These are phyloP conservation scores for Trichonephila inaurata DNA, from an alignment of 1,140 invertebrate species.

Conservation along the genomic window DNA sequence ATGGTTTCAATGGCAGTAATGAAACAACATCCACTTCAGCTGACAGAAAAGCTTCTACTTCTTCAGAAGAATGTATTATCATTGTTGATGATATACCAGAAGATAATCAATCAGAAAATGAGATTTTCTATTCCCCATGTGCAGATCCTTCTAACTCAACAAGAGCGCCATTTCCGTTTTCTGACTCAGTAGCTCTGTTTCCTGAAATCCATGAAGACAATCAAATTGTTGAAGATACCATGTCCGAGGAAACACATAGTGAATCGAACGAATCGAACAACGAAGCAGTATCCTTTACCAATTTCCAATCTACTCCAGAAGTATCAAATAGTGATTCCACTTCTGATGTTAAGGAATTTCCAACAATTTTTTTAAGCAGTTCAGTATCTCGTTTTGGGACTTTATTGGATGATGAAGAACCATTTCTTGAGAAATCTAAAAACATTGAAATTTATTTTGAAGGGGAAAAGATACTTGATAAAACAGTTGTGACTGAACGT, in stretches of 20 bases:
- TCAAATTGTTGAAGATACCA: not conserved
- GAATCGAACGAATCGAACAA: too few species aligned
- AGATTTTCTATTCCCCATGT: slow-evolving; percentile 24
- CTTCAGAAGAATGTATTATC: not conserved
- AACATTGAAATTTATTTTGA: not conserved
- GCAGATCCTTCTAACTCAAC: not conserved
- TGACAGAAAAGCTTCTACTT: not conserved
- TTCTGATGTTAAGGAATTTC: not conserved
- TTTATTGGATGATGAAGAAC: not conserved
- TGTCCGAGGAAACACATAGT: not conserved
- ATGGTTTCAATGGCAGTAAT: not conserved
- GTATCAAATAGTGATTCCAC: not conserved
- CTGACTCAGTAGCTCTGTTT: slow-evolving; percentile 23
- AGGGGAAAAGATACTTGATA: not conserved
- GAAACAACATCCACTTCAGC: not conserved
- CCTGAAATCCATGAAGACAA: not conserved
- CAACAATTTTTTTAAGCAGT: not conserved
- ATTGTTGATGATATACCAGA: not conserved
- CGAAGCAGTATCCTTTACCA: not conserved
- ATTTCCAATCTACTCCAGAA: not conserved
- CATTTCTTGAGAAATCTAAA: not conserved
- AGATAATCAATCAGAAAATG: slow-evolving; percentile 13
- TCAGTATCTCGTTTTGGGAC: not conserved
- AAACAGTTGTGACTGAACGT: not conserved
- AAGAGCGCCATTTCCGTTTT: not conserved